Percentiles rank a stretch among this genome's conserved stretches.
Evolutionary conservation across 2,888 invertebrate species (phyloP).

Genomic region (Automeris io): DNA sequence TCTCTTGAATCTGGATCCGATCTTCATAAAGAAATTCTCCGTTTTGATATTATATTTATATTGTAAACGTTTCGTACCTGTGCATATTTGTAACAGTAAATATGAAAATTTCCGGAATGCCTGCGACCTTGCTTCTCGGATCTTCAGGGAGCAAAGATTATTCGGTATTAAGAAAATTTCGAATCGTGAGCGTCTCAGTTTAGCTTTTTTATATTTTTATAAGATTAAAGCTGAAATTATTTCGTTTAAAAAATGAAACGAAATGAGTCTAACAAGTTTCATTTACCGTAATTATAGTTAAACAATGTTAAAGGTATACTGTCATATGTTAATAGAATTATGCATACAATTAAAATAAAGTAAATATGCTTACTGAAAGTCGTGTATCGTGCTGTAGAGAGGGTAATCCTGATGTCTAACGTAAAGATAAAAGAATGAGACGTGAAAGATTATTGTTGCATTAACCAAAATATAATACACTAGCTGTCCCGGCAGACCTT

Average conservation of each 20-base stretch:
- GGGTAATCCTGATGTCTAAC: too few species aligned
- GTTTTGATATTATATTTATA: conserved; percentile 78
- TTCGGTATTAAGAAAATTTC: conserved; percentile 61
- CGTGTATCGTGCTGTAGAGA: too few species aligned
- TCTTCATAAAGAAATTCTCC: conserved; percentile 78
- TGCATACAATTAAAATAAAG: too few species aligned
- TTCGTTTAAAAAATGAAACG: background rate
- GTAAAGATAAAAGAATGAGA: too few species aligned
- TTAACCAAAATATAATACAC: too few species aligned
- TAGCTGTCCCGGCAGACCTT: too few species aligned
- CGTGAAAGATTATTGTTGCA: too few species aligned
- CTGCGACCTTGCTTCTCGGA: conserved; percentile 54
- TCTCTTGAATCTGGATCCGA: conserved; percentile 66
- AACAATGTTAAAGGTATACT: too few species aligned
- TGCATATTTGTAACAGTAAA: conserved; percentile 77
- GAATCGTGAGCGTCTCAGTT: conserved; percentile 26
- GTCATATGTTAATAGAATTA: too few species aligned
- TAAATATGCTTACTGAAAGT: too few species aligned
- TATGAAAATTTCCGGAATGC: conserved; percentile 77
- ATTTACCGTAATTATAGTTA: too few species aligned
- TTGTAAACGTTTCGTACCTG: conserved; percentile 75
- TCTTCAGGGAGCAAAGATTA: conserved; percentile 64
- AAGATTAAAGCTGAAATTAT: background rate
- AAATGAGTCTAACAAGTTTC: too few species aligned
- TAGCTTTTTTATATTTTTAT: conserved; percentile 17